These are phyloP conservation scores for Zaprionus capensis DNA, from an alignment of 1,140 invertebrate genomes.

Conservation along the genomic window DNA sequence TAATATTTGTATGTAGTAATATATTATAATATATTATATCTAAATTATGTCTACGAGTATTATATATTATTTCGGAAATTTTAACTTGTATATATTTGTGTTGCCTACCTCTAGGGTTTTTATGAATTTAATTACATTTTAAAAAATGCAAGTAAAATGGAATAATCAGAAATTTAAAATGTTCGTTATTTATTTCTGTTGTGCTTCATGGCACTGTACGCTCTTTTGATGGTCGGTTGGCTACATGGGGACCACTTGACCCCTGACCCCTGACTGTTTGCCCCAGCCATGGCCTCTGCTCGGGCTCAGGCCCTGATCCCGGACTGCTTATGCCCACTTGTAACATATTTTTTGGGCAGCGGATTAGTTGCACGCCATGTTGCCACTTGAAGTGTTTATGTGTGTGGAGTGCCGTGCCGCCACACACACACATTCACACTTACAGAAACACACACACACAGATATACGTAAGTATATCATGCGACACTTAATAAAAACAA, in stretches of 20 bases:
- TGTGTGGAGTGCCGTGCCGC: constrained; percentile 49
- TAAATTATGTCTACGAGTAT: too few species aligned
- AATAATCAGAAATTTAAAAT: background rate
- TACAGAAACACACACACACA: constrained; percentile 6
- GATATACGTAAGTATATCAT: constrained; percentile 24
- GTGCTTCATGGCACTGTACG: background rate
- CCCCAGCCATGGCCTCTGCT: background rate
- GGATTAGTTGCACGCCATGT: constrained; percentile 83
- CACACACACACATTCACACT: constrained; percentile 10
- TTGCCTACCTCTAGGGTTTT: too few species aligned
- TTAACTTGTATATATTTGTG: too few species aligned
- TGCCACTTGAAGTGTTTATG: constrained; percentile 83
- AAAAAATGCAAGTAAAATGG: too few species aligned
- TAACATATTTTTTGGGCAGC: constrained; percentile 81
- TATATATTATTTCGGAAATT: too few species aligned
- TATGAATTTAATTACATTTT: too few species aligned
- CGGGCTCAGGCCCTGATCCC: constrained; percentile 15
- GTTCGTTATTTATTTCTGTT: background rate
- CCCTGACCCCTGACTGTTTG: constrained; percentile 15
- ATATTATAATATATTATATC: too few species aligned
- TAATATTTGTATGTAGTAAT: too few species aligned
- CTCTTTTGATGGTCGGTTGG: constrained; percentile 30
- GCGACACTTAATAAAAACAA: constrained; percentile 79
- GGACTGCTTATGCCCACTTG: constrained; percentile 69
- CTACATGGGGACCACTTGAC: constrained; percentile 15